These are phyloP conservation scores for Myiozetetes cayanensis DNA, from an alignment of 2,113 vertebrate species.

Conservation along the genomic window DNA sequence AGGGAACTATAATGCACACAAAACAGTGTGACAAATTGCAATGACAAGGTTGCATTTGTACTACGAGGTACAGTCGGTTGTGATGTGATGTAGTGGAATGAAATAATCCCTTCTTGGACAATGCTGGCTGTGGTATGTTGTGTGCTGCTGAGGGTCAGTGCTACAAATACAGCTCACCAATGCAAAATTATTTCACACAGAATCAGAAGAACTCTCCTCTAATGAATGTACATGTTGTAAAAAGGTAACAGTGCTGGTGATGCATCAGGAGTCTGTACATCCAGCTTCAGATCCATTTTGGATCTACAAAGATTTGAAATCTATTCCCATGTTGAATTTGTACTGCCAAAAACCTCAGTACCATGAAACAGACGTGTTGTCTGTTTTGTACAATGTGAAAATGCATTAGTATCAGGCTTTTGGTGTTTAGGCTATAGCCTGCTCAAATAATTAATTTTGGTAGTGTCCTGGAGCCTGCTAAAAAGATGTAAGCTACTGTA, in stretches of 20 bases:
- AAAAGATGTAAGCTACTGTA: not conserved
- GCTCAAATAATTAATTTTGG: not conserved
- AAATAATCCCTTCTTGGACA: conserved; percentile 48
- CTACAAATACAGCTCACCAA: not conserved
- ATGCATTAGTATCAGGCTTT: not conserved
- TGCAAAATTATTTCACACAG: not conserved
- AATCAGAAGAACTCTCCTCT: not conserved
- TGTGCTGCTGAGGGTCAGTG: not conserved
- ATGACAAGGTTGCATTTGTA: conserved; percentile 58
- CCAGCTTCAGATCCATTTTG: not conserved
- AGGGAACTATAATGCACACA: conserved; percentile 52
- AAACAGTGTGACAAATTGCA: conserved; percentile 59
- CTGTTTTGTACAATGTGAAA: not conserved
- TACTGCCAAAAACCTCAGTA: not conserved
- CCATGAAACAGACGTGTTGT: not conserved
- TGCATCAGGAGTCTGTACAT: not conserved
- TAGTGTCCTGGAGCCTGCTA: not conserved
- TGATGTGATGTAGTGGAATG: conserved; percentile 54
- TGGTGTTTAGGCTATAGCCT: not conserved
- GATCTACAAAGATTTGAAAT: conserved; percentile 41
- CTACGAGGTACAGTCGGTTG: conserved; percentile 40
- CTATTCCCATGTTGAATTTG: not conserved
- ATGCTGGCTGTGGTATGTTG: not conserved
- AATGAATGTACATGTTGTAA: not conserved
- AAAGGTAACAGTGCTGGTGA: not conserved